These are phyloP conservation scores for Sorex araneus DNA, from an alignment of 2,113 vertebrate species.

Conservation along the genomic window DNA sequence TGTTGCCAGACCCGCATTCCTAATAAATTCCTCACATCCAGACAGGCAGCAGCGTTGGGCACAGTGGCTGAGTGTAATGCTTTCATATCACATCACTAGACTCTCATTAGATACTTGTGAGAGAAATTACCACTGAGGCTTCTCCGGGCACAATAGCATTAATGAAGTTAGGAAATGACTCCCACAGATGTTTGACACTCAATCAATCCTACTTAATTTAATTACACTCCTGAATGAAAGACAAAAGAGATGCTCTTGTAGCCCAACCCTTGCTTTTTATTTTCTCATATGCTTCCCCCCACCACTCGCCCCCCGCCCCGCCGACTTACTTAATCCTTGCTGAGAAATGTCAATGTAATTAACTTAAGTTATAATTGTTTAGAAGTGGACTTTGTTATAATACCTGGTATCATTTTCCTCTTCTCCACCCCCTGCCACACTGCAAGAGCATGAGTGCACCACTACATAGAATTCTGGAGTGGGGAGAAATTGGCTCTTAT, in stretches of 20 bases:
- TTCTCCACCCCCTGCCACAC: constrained; percentile 39
- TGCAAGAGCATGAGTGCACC: constrained; percentile 36
- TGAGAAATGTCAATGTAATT: constrained; percentile 84
- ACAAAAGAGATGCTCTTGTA: constrained; percentile 80
- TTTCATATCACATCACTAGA: constrained; percentile 79
- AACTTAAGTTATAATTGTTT: constrained; percentile 81
- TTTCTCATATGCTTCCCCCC: constrained; percentile 50
- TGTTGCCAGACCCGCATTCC: constrained; percentile 50
- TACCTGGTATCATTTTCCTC: constrained; percentile 66
- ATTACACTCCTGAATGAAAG: constrained; percentile 83
- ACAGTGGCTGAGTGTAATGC: not conserved
- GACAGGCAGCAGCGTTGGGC: not conserved
- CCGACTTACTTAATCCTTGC: constrained; percentile 79
- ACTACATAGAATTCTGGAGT: not conserved
- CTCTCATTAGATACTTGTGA: constrained; percentile 79
- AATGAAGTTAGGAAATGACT: constrained; percentile 86
- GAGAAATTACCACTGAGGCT: constrained; percentile 82
- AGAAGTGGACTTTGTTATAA: constrained; percentile 78
- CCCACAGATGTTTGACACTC: constrained; percentile 85
- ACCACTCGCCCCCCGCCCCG: too few relatives aligned
- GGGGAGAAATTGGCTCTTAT: constrained; percentile 50
- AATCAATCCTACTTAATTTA: constrained; percentile 87
- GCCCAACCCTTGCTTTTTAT: constrained; percentile 79
- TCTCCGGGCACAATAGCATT: constrained; percentile 83
- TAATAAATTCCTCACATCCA: constrained; percentile 45